Conservation (phyloP, 2,797 vertebrate genomes). For the Aldrovandia affinis region DNA sequence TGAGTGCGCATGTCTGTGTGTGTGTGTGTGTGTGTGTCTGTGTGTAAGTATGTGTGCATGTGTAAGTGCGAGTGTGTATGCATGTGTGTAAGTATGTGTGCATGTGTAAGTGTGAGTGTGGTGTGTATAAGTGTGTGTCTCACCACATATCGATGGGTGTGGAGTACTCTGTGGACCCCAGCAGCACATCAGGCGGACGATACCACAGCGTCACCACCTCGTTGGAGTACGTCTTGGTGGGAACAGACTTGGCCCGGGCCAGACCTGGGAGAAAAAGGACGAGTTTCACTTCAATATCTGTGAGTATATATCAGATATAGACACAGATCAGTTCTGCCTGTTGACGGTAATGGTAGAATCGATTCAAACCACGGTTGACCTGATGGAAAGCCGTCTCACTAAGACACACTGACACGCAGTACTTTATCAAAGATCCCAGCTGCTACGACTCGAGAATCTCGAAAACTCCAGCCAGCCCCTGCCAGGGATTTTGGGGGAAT, state of each 20-base stretch:
- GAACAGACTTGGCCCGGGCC: constrained; percentile 78
- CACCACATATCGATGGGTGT: constrained; percentile 84
- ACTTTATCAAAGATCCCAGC: not conserved
- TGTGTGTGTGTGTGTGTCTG: too few species aligned
- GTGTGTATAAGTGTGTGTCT: constrained; percentile 42
- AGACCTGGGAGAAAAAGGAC: constrained; percentile 64
- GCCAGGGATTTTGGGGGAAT: not conserved
- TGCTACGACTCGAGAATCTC: not conserved
- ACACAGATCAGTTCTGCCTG: too few species aligned
- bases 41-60: constrained; percentile 12
- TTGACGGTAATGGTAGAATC: not conserved
- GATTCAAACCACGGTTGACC: not conserved
- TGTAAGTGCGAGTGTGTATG: not conserved
- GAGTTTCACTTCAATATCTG: not conserved
- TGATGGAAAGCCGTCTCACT: not conserved
- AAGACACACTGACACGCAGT: not conserved
- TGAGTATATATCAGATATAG: too few species aligned
- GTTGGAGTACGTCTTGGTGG: constrained; percentile 78
- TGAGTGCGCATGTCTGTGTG: too few species aligned
- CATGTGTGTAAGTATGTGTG: not conserved
- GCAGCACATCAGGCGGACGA: constrained; percentile 79
- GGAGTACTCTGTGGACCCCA: constrained; percentile 80
- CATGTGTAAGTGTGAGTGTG: constrained; percentile 22
- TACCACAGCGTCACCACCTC: constrained; percentile 82
- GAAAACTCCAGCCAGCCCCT: not conserved